A percentile compares a stretch with the other conserved stretches of the same genome.
Evolutionary conservation across 2,888 invertebrate species (phyloP).

Genomic region (Drosophila austrosaltans): DNA sequence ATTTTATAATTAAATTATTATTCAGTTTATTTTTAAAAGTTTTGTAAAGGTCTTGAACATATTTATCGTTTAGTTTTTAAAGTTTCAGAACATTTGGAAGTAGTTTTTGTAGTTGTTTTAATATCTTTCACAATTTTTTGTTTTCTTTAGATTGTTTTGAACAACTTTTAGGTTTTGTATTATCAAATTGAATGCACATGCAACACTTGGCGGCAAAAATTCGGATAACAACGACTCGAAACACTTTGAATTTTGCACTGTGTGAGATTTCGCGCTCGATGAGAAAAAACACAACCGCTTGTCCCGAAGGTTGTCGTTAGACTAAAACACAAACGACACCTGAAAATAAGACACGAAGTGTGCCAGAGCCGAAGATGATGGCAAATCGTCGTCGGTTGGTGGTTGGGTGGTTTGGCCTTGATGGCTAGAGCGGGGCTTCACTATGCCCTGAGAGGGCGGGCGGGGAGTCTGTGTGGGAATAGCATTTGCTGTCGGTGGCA

Average conservation of each 20-base stretch:
- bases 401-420: constrained; percentile 16
- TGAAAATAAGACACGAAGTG: constrained; percentile 48
- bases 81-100: not conserved
- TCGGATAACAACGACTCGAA: constrained; percentile 8
- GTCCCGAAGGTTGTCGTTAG: constrained; percentile 72
- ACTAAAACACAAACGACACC: constrained; percentile 60
- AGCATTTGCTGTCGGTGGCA: constrained; percentile 55
- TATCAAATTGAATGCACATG: constrained; percentile 23
- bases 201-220: constrained; percentile 50
- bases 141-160: constrained; percentile 20
- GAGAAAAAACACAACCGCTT: constrained; percentile 62
- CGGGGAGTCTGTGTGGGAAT: not conserved
- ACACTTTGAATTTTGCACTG: not conserved
- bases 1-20: not conserved
- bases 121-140: not conserved
- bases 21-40: not conserved
- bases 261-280: constrained; percentile 9
- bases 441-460: constrained; percentile 28
- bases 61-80: not conserved
- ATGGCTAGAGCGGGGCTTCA: constrained; percentile 23
- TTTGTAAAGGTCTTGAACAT: not conserved
- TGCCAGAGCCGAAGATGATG: constrained; percentile 62
- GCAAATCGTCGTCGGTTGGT: constrained; percentile 60
- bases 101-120: not conserved
- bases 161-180: constrained; percentile 8